Percentiles rank a stretch among this genome's conserved stretches.
Evolutionary conservation across 30 jellyfish, hydroid and myxozoan genomes (phyloP).

Genomic region (Sanderia malayensis): DNA sequence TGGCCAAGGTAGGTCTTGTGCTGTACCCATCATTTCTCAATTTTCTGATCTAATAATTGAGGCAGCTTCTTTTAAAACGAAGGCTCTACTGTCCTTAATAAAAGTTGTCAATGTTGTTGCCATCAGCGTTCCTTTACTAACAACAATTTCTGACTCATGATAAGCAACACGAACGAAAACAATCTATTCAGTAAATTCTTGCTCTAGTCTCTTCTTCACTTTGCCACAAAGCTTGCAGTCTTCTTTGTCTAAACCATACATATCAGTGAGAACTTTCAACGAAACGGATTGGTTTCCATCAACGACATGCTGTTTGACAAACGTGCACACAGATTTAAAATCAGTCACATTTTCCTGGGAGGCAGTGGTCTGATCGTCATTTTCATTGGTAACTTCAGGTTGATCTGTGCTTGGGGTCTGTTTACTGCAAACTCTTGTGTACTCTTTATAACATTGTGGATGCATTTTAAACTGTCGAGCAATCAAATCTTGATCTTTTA

Average conservation of each 20-base stretch:
- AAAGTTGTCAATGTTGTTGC: conserved; percentile 14
- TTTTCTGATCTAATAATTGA: conserved; percentile 16
- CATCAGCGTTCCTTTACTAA: conserved; percentile 6
- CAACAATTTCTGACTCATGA: conserved; percentile 27
- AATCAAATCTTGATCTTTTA: neutral
- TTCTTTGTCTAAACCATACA: conserved; percentile 39
- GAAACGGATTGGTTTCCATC: conserved; percentile 30
- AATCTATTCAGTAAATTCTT: conserved; percentile 19
- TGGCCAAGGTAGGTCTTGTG: conserved; percentile 22
- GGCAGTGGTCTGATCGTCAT: neutral
- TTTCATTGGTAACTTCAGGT: neutral
- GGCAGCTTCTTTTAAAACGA: conserved; percentile 41
- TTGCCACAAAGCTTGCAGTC: conserved; percentile 16
- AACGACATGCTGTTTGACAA: conserved; percentile 21
- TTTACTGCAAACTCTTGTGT: neutral
- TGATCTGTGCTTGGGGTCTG: neutral
- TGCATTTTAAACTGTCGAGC: conserved; percentile 4
- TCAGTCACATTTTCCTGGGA: neutral
- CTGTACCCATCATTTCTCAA: neutral
- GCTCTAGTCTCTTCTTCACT: conserved; percentile 19
- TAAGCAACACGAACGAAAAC: conserved; percentile 18
- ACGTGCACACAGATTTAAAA: conserved; percentile 25
- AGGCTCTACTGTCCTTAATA: conserved; percentile 5
- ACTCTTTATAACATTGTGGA: conserved; percentile 1
- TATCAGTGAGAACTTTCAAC: conserved; percentile 20